Evolutionary conservation across 2,797 vertebrate genomes (phyloP).

Genomic region (Smutsia gigantea): DNA sequence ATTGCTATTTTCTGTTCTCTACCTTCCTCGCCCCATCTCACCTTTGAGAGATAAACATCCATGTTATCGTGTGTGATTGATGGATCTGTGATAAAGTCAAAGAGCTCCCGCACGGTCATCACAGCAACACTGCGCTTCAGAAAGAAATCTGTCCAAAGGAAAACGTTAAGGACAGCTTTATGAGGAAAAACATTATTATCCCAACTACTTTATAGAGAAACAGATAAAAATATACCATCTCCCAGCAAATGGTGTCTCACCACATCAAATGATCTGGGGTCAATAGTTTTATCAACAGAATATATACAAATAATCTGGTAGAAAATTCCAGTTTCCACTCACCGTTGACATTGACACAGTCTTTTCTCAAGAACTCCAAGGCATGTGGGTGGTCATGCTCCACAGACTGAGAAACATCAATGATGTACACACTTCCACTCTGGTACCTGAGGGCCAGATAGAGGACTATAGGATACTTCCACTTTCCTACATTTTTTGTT

Average conservation of each 20-base stretch:
- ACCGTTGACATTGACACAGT: conserved; percentile 95
- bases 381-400: conserved; percentile 97
- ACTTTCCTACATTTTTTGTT: neutral
- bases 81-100: conserved; percentile 96
- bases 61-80: conserved; percentile 93
- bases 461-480: neutral
- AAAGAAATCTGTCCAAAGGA: conserved; percentile 91
- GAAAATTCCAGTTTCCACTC: conserved; percentile 58
- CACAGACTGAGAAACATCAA: conserved; percentile 97
- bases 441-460: conserved; percentile 86
- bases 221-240: neutral
- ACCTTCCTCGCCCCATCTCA: conserved; percentile 71
- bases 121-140: conserved; percentile 91
- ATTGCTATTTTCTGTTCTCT: neutral
- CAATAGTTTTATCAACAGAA: neutral
- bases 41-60: conserved; percentile 94
- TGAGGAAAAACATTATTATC: neutral
- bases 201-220: neutral
- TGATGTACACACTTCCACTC: conserved; percentile 91
- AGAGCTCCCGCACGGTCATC: conserved; percentile 96
- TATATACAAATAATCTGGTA: neutral
- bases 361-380: conserved; percentile 96
- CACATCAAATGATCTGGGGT: neutral
- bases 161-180: neutral
- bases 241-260: neutral